These are phyloP conservation scores for Agrotis segetum DNA, from an alignment of 2,888 invertebrate species.

Conservation along the genomic window DNA sequence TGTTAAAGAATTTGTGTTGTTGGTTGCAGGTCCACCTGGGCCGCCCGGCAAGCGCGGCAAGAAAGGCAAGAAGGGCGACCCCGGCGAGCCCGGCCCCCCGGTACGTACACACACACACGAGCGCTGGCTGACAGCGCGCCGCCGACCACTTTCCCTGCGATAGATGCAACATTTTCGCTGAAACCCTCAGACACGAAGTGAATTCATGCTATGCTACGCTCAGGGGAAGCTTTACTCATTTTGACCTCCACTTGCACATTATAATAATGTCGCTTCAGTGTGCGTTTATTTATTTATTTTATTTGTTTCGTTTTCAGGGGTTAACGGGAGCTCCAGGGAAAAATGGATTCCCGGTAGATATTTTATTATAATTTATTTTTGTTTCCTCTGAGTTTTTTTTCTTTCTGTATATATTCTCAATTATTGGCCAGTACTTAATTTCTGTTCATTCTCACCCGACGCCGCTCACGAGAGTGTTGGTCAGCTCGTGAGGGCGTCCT, in stretches of 20 bases:
- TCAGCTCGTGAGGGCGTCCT: constrained; percentile 5
- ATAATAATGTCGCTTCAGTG: constrained; percentile 21
- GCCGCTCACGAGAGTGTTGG: constrained; percentile 10
- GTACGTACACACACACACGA: constrained; percentile 90
- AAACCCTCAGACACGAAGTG: constrained; percentile 2
- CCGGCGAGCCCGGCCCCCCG: constrained; percentile 95
- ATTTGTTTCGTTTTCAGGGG: constrained; percentile 91
- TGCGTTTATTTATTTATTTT: constrained; percentile 72
- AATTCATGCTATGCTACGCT: constrained; percentile 8
- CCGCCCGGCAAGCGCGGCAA: constrained; percentile 97
- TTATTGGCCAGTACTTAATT: constrained; percentile 10
- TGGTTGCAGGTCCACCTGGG: constrained; percentile 94
- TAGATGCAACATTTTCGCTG: not conserved
- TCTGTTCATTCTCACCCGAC: not conserved
- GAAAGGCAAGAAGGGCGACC: constrained; percentile 97
- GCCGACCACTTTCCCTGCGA: not conserved
- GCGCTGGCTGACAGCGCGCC: too few relatives aligned
- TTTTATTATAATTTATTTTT: constrained; percentile 75
- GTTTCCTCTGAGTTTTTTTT: constrained; percentile 65
- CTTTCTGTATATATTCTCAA: constrained; percentile 56
- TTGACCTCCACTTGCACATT: not conserved
- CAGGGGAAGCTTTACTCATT: not conserved
- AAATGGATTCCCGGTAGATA: constrained; percentile 96
- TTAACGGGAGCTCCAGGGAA: constrained; percentile 95
- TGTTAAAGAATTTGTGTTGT: not conserved